Conservation (phyloP, 2,797 vertebrate genomes). For the Gallinago solitaria region DNA sequence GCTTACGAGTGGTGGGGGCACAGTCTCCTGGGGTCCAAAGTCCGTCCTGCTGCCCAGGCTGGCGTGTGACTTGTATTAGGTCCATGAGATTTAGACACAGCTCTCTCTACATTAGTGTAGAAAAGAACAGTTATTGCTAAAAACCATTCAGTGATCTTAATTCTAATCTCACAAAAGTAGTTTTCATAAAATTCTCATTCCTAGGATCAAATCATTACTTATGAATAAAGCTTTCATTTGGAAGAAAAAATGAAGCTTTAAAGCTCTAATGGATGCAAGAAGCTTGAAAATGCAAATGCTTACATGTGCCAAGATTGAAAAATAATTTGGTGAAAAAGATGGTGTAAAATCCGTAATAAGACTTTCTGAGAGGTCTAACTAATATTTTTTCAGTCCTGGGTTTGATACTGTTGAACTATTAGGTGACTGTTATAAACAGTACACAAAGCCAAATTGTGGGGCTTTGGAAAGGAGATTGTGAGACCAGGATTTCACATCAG, state of each 20-base stretch:
- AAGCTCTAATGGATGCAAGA: not conserved
- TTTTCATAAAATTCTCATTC: not conserved
- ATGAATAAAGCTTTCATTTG: not conserved
- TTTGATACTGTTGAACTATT: not conserved
- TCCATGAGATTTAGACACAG: not conserved
- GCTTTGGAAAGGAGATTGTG: not conserved
- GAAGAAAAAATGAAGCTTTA: not conserved
- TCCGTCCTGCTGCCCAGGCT: fast-evolving
- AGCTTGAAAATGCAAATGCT: not conserved
- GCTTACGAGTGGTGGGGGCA: fast-evolving
- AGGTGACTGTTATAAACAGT: not conserved
- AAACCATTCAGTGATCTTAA: not conserved
- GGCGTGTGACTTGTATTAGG: not conserved
- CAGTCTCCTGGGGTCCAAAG: fast-evolving
- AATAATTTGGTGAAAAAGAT: not conserved
- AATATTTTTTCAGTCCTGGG: not conserved
- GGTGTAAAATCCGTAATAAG: not conserved
- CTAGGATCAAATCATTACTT: not conserved
- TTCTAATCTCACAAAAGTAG: not conserved
- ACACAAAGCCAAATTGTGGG: not conserved
- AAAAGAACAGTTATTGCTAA: not conserved
- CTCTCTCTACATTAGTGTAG: not conserved
- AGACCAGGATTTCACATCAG: not conserved
- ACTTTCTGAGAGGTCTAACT: not conserved
- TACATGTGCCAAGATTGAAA: not conserved